These are phyloP conservation scores for Aradophagus sp. DNA, from an alignment of 1,140 invertebrate species.

Conservation along the genomic window DNA sequence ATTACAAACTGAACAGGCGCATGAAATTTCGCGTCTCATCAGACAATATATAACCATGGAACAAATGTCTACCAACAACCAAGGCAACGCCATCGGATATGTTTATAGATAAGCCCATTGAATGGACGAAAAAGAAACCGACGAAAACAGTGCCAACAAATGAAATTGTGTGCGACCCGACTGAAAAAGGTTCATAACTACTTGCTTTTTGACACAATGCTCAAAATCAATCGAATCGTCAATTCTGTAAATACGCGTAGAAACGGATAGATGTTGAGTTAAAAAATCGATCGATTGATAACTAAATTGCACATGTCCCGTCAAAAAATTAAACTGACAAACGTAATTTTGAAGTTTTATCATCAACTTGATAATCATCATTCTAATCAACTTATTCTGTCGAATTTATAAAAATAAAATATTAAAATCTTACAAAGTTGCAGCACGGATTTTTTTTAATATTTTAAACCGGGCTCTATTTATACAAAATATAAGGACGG, in stretches of 20 bases:
- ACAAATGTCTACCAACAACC: conserved; percentile 75
- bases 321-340: no score
- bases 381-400: no score
- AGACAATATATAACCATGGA: conserved; percentile 96
- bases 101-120: conserved; percentile 66
- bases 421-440: no score
- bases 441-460: no score
- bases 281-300: conserved; percentile 44
- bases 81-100: conserved; percentile 63
- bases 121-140: conserved; percentile 3
- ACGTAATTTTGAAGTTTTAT: no score
- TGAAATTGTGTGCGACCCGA: conserved; percentile 22
- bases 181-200: conserved; percentile 31
- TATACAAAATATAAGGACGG: conserved; percentile 60
- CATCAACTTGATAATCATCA: no score
- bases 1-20: conserved; percentile 97
- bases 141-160: conserved; percentile 42
- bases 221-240: conserved; percentile 63
- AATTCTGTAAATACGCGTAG: conserved; percentile 67
- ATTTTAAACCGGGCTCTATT: no score
- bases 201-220: conserved; percentile 57
- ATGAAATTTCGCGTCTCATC: conserved; percentile 95
- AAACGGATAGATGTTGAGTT: conserved; percentile 52
- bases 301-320: conserved; percentile 10
- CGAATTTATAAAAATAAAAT: no score